A percentile compares a stretch with the other conserved stretches of the same genome.
Evolutionary conservation across 2,888 invertebrate species (phyloP).

Genomic region (Smittia sp.): DNA sequence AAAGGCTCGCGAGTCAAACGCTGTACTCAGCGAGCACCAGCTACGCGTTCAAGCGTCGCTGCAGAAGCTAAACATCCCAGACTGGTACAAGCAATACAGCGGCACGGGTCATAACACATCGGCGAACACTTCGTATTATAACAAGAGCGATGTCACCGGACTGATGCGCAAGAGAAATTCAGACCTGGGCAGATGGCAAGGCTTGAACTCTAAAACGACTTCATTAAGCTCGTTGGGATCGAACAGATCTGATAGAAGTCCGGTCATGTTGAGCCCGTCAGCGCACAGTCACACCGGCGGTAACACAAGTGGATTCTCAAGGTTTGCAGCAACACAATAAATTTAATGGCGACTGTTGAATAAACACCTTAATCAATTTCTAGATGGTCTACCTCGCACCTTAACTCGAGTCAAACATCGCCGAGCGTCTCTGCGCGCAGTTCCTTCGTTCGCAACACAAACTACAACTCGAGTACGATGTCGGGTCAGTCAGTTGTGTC

Average conservation of each 20-base stretch:
- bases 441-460: slow-evolving; percentile 63
- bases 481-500: slow-evolving; percentile 67
- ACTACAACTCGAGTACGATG: slow-evolving; percentile 54
- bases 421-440: slow-evolving; percentile 72
- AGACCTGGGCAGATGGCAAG: slow-evolving; percentile 63
- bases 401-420: slow-evolving; percentile 71
- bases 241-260: slow-evolving; percentile 53
- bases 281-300: slow-evolving; percentile 55
- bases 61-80: slow-evolving; percentile 90
- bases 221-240: slow-evolving; percentile 74
- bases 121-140: slow-evolving; percentile 44
- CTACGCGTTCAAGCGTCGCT: slow-evolving; percentile 88
- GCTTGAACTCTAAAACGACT: slow-evolving; percentile 80
- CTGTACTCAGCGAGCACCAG: slow-evolving; percentile 87
- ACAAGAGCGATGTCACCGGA: slow-evolving; percentile 61
- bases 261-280: slow-evolving; percentile 53
- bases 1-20: slow-evolving; percentile 63
- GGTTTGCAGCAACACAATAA: too few relatives aligned
- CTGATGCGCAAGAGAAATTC: slow-evolving; percentile 75
- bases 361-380: slow-evolving; percentile 2
- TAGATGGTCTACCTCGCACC: slow-evolving; percentile 71
- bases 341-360: too few relatives aligned
- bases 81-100: slow-evolving; percentile 74
- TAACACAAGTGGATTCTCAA: slow-evolving; percentile 49
- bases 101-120: slow-evolving; percentile 43